A percentile compares a stretch with the other conserved stretches of the same genome.
phyloP scores from a whole-genome alignment of 2,888 invertebrate genomes.

The Entomobrya proxima region DNA sequence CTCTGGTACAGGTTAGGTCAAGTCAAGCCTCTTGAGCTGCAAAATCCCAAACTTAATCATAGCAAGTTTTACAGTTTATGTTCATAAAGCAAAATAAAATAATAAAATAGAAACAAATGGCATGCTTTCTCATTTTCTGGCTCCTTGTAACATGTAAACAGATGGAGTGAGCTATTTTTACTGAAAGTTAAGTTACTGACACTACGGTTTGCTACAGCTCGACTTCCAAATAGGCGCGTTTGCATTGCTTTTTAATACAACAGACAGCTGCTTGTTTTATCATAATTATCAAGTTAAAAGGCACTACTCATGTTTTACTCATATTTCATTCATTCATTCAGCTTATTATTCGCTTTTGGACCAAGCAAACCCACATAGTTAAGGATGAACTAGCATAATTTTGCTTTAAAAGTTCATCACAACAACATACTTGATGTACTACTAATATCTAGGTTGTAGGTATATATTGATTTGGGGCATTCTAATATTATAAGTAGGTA shows the following conservation, averaged over 20 bases:
- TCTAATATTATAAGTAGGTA: neutral
- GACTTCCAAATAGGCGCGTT: neutral
- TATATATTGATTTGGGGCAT: neutral
- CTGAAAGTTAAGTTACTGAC: conserved; percentile 34
- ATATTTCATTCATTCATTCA: neutral
- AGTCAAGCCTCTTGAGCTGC: neutral
- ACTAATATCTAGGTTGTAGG: neutral
- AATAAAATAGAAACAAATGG: neutral
- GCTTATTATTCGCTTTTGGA: no score
- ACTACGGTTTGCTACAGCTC: neutral
- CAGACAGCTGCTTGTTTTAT: conserved; percentile 42
- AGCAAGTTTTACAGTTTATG: no score
- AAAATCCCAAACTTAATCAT: no score
- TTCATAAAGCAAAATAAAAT: neutral
- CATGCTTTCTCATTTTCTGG: neutral
- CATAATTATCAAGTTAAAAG: conserved; percentile 13
- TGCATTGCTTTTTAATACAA: conserved; percentile 19
- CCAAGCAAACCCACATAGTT: no score
- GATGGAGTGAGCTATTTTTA: neutral
- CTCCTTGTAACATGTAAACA: conserved; percentile 36
- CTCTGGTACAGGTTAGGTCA: conserved; percentile 30
- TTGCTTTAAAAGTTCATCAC: no score
- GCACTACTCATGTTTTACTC: neutral
- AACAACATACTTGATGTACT: no score
- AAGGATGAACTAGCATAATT: no score